Percentiles rank a stretch among this genome's conserved stretches.
Evolutionary conservation across 2,888 invertebrate genomes (phyloP).

Genomic region (Dione juno): DNA sequence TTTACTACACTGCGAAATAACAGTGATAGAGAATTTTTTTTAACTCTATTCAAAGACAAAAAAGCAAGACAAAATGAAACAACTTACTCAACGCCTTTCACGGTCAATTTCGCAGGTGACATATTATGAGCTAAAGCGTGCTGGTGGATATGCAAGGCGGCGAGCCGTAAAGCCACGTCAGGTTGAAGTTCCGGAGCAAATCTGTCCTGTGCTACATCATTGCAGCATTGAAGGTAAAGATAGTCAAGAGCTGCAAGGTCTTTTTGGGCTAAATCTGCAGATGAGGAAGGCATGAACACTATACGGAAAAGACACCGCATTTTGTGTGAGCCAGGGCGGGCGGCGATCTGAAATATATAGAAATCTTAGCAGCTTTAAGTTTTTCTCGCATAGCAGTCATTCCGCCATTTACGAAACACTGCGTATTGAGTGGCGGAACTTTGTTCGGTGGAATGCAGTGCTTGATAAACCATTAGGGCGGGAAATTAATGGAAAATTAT

Average conservation of each 20-base stretch:
- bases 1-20: too few relatives aligned
- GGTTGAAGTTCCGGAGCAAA: conserved; percentile 94
- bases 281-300: conserved; percentile 94
- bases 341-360: conserved; percentile 87
- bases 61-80: not conserved
- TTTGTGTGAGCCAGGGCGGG: conserved; percentile 95
- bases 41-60: not conserved
- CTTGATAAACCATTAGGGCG: too few relatives aligned
- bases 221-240: conserved; percentile 95
- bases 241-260: conserved; percentile 95
- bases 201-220: conserved; percentile 95
- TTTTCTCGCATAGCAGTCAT: too few relatives aligned
- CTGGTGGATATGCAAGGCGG: conserved; percentile 95
- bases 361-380: not conserved
- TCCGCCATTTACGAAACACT: too few relatives aligned
- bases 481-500: too few relatives aligned
- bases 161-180: conserved; percentile 92
- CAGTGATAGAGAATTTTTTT: too few relatives aligned
- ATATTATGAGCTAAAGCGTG: conserved; percentile 93
- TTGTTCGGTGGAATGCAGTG: too few relatives aligned
- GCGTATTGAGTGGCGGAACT: too few relatives aligned
- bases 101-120: conserved; percentile 90
- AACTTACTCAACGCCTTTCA: conserved; percentile 79
- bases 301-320: conserved; percentile 94
- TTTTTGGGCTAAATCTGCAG: conserved; percentile 91